These are phyloP conservation scores for Dendrolimus kikuchii DNA, from an alignment of 1,140 invertebrate species.

Conservation along the genomic window DNA sequence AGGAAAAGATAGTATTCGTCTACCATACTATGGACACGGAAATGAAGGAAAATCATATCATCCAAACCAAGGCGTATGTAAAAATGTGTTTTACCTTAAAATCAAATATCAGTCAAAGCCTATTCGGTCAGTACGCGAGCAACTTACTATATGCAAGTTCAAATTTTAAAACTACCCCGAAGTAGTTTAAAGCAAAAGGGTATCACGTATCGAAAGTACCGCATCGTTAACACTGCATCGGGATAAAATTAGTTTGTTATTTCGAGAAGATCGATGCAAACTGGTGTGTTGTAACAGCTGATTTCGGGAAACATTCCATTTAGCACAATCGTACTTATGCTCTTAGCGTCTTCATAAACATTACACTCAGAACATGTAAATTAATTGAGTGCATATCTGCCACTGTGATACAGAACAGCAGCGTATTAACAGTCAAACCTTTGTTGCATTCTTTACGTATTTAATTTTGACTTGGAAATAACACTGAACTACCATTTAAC, in stretches of 20 bases:
- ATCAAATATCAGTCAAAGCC: too few relatives aligned
- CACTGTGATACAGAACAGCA: neutral
- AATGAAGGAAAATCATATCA: too few relatives aligned
- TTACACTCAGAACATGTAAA: constrained; percentile 19
- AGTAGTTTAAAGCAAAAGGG: constrained; percentile 1
- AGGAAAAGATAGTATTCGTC: too few relatives aligned
- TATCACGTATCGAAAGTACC: constrained; percentile 17
- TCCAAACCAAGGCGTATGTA: too few relatives aligned
- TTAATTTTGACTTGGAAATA: neutral
- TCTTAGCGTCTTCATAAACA: constrained; percentile 27
- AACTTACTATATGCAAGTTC: too few relatives aligned
- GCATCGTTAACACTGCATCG: constrained; percentile 17
- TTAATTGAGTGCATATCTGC: constrained; percentile 10
- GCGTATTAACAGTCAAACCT: neutral
- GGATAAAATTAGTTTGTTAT: constrained; percentile 45
- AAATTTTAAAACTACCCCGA: neutral
- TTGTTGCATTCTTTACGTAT: constrained; percentile 1
- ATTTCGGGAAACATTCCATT: constrained; percentile 48
- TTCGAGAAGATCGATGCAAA: constrained; percentile 37
- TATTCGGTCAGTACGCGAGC: too few relatives aligned
- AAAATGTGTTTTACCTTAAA: too few relatives aligned
- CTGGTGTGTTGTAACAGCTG: constrained; percentile 32
- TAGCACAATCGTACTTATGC: constrained; percentile 22
- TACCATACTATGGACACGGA: too few relatives aligned
- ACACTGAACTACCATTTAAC: constrained; percentile 1